phyloP scores from a whole-genome alignment of 2,888 invertebrate genomes.

The Philhelius pedissequus region DNA sequence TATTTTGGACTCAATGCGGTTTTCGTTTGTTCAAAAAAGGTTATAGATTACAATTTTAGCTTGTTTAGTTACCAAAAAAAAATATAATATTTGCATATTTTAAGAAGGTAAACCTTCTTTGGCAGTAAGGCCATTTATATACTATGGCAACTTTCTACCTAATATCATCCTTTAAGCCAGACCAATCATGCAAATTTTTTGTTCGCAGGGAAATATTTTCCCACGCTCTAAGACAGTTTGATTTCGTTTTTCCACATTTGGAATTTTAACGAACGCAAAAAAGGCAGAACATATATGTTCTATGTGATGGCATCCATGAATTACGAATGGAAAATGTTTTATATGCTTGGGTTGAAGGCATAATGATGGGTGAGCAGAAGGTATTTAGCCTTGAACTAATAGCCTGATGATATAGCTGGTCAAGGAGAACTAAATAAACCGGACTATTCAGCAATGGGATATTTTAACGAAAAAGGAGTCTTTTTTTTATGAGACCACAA shows the following conservation, averaged over 20 bases:
- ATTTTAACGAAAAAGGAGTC: background rate
- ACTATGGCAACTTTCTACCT: background rate
- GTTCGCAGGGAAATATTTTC: background rate
- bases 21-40: background rate
- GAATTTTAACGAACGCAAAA: slow-evolving; percentile 10
- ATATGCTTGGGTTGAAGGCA: slow-evolving; percentile 51
- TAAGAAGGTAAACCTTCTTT: background rate
- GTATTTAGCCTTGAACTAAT: slow-evolving; percentile 63
- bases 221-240: slow-evolving; percentile 1
- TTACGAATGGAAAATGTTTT: slow-evolving; percentile 58
- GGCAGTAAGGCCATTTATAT: background rate
- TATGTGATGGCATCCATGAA: slow-evolving; percentile 35
- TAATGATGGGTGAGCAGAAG: slow-evolving; percentile 48
- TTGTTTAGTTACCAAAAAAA: background rate
- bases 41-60: slow-evolving; percentile 12
- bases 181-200: slow-evolving; percentile 48
- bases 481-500: background rate
- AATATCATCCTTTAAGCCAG: slow-evolving; percentile 24
- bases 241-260: slow-evolving; percentile 32
- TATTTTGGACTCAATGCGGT: background rate
- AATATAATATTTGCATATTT: slow-evolving; percentile 13
- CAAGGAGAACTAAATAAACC: background rate
- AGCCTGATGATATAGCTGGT: background rate
- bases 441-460: background rate
- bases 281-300: background rate